Evolutionary conservation across 2,113 vertebrate genomes (phyloP).

Genomic region (Xenopus tropicalis): UCB_Xtro_10.0 CM004443.2:69773501-69774000

Average conservation of each 20-base stretch:
- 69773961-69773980: no score
- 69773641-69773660: neutral
- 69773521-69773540: constrained; percentile 49
- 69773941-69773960: no score
- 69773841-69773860: constrained; percentile 6
- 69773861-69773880: no score
- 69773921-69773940: no score
- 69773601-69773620: constrained; percentile 3
- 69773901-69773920: no score
- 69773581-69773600: neutral
- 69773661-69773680: neutral
- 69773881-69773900: no score
- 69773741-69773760: constrained; percentile 86
- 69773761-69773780: constrained; percentile 97
- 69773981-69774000: no score
- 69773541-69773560: constrained; percentile 45
- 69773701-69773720: constrained; percentile 70
- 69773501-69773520: constrained; percentile 46
- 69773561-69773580: constrained; percentile 2
- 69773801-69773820: constrained; percentile 96
- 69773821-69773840: constrained; percentile 80
- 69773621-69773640: constrained; percentile 3
- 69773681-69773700: constrained; percentile 19
- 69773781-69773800: constrained; percentile 85
- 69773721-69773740: constrained; percentile 93